Conservation (phyloP, 1,140 invertebrate genomes). For the Eulimnadia texana region DNA sequence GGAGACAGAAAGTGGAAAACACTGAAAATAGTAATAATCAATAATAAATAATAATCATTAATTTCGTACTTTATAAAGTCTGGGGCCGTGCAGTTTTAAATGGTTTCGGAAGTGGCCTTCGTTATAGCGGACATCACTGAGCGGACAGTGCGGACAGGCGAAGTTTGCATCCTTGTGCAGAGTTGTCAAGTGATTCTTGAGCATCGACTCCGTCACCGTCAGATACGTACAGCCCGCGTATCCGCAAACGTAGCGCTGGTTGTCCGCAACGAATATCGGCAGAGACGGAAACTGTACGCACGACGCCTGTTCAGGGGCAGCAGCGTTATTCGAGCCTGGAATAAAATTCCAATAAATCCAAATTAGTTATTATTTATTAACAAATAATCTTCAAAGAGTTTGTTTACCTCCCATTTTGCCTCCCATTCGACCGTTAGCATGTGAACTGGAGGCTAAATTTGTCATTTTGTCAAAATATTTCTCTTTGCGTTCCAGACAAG, state of each 20-base stretch:
- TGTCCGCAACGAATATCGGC: slow-evolving; percentile 47
- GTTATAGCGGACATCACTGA: slow-evolving; percentile 15
- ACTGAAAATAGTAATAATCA: slow-evolving; percentile 19
- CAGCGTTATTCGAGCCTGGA: too few relatives aligned
- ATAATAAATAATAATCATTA: slow-evolving; percentile 30
- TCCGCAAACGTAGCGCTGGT: slow-evolving; percentile 49
- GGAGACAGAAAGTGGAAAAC: too few relatives aligned
- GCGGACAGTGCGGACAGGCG: slow-evolving; percentile 49
- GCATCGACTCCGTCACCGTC: slow-evolving; percentile 51
- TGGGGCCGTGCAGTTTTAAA: slow-evolving; percentile 54
- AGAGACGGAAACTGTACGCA: slow-evolving; percentile 25
- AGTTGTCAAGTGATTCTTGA: slow-evolving; percentile 51
- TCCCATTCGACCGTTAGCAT: slow-evolving; percentile 32
- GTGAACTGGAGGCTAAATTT: slow-evolving; percentile 57
- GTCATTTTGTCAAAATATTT: slow-evolving; percentile 71
- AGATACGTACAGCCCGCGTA: slow-evolving; percentile 51
- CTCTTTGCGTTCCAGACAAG: slow-evolving; percentile 56
- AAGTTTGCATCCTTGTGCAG: slow-evolving; percentile 47
- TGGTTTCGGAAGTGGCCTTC: slow-evolving; percentile 45
- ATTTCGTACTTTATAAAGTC: slow-evolving; percentile 40
- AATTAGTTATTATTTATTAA: too few relatives aligned
- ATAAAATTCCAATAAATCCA: too few relatives aligned
- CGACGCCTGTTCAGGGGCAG: slow-evolving; percentile 14
- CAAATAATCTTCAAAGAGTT: too few relatives aligned
- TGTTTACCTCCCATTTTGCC: neutral